Percentiles rank a stretch among this genome's conserved stretches.
These are phyloP conservation scores for Leptobrachium ailaonicum DNA, from an alignment of 2,113 vertebrate genomes.

Conservation along the genomic window DNA sequence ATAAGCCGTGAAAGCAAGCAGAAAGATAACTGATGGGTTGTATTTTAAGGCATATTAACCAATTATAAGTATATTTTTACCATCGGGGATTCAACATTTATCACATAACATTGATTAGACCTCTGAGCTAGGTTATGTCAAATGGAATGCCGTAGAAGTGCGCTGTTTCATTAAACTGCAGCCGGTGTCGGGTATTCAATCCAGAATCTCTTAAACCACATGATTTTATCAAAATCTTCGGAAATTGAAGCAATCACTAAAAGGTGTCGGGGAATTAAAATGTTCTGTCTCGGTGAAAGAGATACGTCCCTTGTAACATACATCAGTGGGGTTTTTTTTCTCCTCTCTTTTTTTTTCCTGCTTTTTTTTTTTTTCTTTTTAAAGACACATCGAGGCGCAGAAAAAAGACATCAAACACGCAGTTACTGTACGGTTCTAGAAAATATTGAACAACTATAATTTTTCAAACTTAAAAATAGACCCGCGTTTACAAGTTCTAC, in stretches of 20 bases:
- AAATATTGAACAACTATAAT: conserved; percentile 64
- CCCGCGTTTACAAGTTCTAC: conserved; percentile 33
- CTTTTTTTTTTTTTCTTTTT: conserved; percentile 58
- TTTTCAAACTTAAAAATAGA: conserved; percentile 70
- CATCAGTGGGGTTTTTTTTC: conserved; percentile 68
- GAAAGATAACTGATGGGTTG: conserved; percentile 88
- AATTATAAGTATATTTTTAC: conserved; percentile 97
- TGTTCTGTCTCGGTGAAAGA: conserved; percentile 82
- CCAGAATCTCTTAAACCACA: conserved; percentile 77
- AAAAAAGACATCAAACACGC: conserved; percentile 69
- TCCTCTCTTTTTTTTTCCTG: neutral
- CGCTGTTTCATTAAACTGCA: conserved; percentile 79
- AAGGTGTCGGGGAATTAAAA: conserved; percentile 91
- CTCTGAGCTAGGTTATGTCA: conserved; percentile 80
- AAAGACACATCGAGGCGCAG: conserved; percentile 82
- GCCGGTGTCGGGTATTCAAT: conserved; percentile 73
- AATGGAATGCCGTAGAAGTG: conserved; percentile 70
- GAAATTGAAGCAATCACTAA: conserved; percentile 96
- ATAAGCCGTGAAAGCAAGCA: conserved; percentile 61
- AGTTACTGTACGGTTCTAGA: conserved; percentile 66
- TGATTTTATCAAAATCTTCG: conserved; percentile 92
- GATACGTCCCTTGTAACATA: conserved; percentile 85
- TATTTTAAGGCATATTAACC: conserved; percentile 99
- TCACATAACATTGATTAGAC: conserved; percentile 79
- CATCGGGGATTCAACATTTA: conserved; percentile 83